Conservation (phyloP, 2,797 vertebrate species). For the Oryzias sinensis region DNA sequence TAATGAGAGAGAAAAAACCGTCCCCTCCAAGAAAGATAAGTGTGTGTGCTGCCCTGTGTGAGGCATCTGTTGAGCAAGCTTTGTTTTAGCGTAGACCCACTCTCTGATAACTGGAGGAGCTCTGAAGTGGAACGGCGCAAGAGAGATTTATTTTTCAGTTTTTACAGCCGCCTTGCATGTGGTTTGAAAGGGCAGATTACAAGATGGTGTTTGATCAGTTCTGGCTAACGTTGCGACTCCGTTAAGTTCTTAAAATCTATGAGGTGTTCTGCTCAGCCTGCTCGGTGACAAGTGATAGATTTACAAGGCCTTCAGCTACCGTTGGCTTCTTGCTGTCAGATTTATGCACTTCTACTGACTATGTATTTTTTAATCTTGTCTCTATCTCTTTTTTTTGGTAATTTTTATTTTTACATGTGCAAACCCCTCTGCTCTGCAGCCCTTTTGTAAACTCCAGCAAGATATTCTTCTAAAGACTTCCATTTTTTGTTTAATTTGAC, state of each 20-base stretch:
- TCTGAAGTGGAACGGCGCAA: not conserved
- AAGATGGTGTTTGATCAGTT: conserved; percentile 25
- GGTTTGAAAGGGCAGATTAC: conserved; percentile 21
- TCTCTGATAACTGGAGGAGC: conserved; percentile 9
- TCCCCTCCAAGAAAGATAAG: conserved; percentile 17
- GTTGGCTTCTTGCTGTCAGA: conserved; percentile 18
- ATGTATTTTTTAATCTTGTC: not conserved
- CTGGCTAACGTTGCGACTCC: conserved; percentile 8
- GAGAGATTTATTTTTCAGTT: conserved; percentile 6
- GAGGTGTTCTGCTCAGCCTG: conserved; percentile 16
- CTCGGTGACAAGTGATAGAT: conserved; percentile 35
- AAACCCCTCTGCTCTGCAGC: not conserved
- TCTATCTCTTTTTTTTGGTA: not conserved
- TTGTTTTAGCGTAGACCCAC: conserved; percentile 2
- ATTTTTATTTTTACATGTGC: too few species aligned
- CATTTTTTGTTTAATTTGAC: not conserved
- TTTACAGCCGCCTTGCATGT: conserved; percentile 2
- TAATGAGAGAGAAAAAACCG: not conserved
- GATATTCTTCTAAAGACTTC: conserved; percentile 5
- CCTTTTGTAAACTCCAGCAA: not conserved
- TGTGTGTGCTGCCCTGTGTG: conserved; percentile 1
- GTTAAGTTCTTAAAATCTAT: conserved; percentile 1
- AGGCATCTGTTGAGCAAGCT: conserved; percentile 3
- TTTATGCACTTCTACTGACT: conserved; percentile 11
- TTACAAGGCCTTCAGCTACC: conserved; percentile 12